phyloP scores from a whole-genome alignment of 92 coral and sea anemone genomes.

The Bergia sp. region DNA sequence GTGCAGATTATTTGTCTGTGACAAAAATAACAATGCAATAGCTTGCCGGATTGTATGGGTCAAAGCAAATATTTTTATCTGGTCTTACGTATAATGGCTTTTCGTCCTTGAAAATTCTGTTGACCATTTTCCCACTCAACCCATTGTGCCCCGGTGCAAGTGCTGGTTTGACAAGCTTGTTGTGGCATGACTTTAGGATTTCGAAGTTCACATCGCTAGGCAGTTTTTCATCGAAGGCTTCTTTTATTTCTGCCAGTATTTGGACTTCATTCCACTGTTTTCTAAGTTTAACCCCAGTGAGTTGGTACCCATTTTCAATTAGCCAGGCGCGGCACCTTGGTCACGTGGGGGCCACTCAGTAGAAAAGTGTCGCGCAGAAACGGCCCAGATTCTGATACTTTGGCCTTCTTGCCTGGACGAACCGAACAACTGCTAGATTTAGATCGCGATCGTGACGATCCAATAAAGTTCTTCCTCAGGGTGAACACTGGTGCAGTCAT shows the following conservation, averaged over 20 bases:
- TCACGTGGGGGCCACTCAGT: conserved; percentile 37
- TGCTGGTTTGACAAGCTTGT: conserved; percentile 30
- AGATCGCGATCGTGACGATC: conserved; percentile 18
- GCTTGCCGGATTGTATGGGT: conserved; percentile 13
- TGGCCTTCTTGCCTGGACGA: conserved; percentile 15
- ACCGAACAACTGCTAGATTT: conserved; percentile 22
- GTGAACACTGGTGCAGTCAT: conserved; percentile 13
- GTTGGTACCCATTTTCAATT: conserved; percentile 36
- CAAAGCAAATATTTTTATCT: conserved; percentile 10
- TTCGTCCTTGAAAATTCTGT: conserved; percentile 38
- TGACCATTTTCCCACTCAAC: conserved; percentile 32
- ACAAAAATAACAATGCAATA: background rate
- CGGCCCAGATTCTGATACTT: conserved; percentile 27
- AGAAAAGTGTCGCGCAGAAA: conserved; percentile 27
- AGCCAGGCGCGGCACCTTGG: conserved; percentile 41
- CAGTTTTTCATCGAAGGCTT: conserved; percentile 41
- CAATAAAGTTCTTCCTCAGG: background rate
- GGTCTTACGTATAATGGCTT: conserved; percentile 40
- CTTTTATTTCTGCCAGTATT: conserved; percentile 32
- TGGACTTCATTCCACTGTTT: conserved; percentile 47
- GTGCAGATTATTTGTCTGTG: background rate
- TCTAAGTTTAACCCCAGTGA: conserved; percentile 35
- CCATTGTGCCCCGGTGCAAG: conserved; percentile 48
- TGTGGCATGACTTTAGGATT: conserved; percentile 29
- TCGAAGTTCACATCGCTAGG: conserved; percentile 32